These are phyloP conservation scores for Polyploca ridens DNA, from an alignment of 2,888 invertebrate genomes.

Conservation along the genomic window DNA sequence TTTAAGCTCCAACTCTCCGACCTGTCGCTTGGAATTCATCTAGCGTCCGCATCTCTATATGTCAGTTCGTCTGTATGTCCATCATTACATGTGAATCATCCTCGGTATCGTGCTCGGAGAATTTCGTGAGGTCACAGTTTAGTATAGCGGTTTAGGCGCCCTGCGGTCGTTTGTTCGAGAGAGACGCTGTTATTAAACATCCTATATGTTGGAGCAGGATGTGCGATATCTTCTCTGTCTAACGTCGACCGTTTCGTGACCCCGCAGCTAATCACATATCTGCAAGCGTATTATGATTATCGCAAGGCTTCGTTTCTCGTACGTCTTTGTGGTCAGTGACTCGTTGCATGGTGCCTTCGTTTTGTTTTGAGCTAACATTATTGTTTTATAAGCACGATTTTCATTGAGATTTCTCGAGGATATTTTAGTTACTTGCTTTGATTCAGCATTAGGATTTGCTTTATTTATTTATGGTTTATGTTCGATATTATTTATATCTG, in stretches of 20 bases:
- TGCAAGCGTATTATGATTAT: conserved; percentile 83
- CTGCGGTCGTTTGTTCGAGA: conserved; percentile 73
- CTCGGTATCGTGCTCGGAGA: conserved; percentile 74
- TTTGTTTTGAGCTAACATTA: conserved; percentile 53
- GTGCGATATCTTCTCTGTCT: conserved; percentile 67
- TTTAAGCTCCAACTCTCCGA: conserved; percentile 31
- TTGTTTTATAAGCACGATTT: conserved; percentile 51
- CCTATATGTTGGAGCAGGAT: conserved; percentile 50
- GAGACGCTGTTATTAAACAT: conserved; percentile 52
- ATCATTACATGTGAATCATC: conserved; percentile 80
- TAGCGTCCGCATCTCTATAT: conserved; percentile 69
- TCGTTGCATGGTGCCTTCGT: conserved; percentile 58
- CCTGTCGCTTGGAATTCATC: conserved; percentile 70
- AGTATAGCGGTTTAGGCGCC: conserved; percentile 82
- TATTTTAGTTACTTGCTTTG: conserved; percentile 3
- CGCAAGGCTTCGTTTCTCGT: conserved; percentile 76
- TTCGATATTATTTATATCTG: background rate
- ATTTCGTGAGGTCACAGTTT: conserved; percentile 85
- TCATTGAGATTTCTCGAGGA: conserved; percentile 35
- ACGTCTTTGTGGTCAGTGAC: conserved; percentile 79
- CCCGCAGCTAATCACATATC: conserved; percentile 82
- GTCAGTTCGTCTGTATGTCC: conserved; percentile 67
- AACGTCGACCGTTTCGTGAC: conserved; percentile 81
- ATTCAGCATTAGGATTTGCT: conserved; percentile 18
- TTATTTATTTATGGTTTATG: background rate